phyloP scores from a whole-genome alignment of 2,113 vertebrate species.

The Bubalus kerabau region DNA sequence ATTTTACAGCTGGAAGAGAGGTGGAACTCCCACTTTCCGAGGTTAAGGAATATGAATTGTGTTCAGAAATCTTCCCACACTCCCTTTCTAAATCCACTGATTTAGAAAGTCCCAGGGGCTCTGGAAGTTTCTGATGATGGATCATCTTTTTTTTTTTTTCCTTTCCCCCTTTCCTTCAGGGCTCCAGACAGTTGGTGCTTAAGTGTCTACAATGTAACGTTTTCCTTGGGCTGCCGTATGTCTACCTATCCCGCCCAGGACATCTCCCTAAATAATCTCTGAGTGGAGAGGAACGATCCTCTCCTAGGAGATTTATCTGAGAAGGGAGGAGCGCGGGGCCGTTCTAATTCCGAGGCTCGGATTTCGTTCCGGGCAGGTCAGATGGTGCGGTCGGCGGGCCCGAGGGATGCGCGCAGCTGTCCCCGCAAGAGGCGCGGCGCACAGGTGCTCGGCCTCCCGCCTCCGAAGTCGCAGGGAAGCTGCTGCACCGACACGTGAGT shows the following conservation, averaged over 20 bases:
- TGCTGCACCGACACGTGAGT: not conserved
- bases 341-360: not conserved
- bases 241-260: not conserved
- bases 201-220: conserved; percentile 12
- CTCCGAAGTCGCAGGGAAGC: not conserved
- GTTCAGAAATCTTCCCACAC: not conserved
- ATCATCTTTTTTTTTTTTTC: not conserved
- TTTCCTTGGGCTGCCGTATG: not conserved
- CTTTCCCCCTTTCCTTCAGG: not conserved
- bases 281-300: not conserved
- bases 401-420: not conserved
- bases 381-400: not conserved
- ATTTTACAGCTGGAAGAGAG: not conserved
- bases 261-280: not conserved
- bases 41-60: not conserved
- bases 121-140: not conserved
- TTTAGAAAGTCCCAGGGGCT: not conserved
- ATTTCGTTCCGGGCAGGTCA: not conserved
- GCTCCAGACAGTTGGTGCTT: conserved; percentile 24
- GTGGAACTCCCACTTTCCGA: not conserved
- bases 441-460: not conserved
- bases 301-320: not conserved
- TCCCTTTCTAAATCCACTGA: not conserved
- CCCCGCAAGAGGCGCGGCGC: not conserved
- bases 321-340: not conserved